phyloP scores from a whole-genome alignment of 2,888 invertebrate genomes.

The Trichogramma evanescens region DNA sequence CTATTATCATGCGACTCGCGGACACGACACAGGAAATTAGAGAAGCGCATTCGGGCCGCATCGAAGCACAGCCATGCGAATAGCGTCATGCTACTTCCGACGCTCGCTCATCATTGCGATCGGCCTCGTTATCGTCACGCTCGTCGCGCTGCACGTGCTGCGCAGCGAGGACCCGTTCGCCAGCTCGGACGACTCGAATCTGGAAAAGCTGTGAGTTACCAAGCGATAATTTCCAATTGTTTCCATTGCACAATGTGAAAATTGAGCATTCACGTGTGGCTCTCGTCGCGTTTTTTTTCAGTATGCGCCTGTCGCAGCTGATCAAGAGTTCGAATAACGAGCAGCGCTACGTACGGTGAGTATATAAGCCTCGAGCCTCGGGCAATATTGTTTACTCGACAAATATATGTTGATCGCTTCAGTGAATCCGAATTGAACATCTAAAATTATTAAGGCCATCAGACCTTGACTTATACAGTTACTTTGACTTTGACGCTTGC shows the following conservation, averaged over 20 bases:
- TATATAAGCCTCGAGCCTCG: background rate
- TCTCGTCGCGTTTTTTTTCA: slow-evolving; percentile 22
- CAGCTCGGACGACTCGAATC: slow-evolving; percentile 31
- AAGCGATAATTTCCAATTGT: background rate
- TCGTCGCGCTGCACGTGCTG: slow-evolving; percentile 33
- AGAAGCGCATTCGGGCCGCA: background rate
- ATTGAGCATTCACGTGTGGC: background rate
- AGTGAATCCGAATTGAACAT: too few species aligned
- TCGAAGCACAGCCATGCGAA: slow-evolving; percentile 31
- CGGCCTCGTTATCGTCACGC: slow-evolving; percentile 27
- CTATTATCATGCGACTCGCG: too few species aligned
- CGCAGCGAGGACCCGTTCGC: slow-evolving; percentile 29
- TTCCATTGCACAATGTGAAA: background rate
- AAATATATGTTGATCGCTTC: too few species aligned
- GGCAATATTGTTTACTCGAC: too few species aligned
- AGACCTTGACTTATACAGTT: too few species aligned
- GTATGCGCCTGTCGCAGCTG: slow-evolving; percentile 36
- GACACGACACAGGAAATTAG: background rate
- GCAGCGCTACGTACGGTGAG: slow-evolving; percentile 28
- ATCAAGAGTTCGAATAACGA: slow-evolving; percentile 36
- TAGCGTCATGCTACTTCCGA: slow-evolving; percentile 32
- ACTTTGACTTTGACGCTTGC: too few species aligned
- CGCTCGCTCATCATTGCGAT: slow-evolving; percentile 29
- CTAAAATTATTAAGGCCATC: too few species aligned
- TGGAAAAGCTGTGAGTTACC: slow-evolving; percentile 37